Percentiles rank a stretch among this genome's conserved stretches.
Evolutionary conservation across 2,888 invertebrate species (phyloP).

Genomic region (Belgica antarctica): DNA sequence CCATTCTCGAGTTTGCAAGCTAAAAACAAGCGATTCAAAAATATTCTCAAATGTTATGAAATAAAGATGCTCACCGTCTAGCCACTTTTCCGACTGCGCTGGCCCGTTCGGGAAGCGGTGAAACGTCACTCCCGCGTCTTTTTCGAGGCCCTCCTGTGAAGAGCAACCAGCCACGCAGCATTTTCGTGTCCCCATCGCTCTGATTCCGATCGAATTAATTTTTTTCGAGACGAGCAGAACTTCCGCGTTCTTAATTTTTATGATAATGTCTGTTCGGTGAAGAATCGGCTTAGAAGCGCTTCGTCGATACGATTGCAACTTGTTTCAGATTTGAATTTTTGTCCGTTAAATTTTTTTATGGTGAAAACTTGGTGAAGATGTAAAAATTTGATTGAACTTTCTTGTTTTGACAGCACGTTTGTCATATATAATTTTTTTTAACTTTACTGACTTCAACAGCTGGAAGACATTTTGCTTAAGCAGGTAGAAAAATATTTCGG

Average conservation of each 20-base stretch:
- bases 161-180: constrained; percentile 65
- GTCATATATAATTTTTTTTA: too few species aligned
- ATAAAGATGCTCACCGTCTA: constrained; percentile 53
- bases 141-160: constrained; percentile 61
- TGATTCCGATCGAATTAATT: not conserved
- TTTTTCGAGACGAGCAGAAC: not conserved
- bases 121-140: constrained; percentile 70
- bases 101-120: constrained; percentile 71
- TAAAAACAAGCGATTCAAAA: not conserved
- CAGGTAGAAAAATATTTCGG: too few species aligned
- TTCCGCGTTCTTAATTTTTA: not conserved
- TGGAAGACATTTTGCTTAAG: too few species aligned
- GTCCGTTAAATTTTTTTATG: too few species aligned
- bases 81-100: constrained; percentile 63
- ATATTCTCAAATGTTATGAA: not conserved
- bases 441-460: too few species aligned
- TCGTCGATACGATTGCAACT: too few species aligned
- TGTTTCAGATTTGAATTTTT: too few species aligned
- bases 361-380: too few species aligned
- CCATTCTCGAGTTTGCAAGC: not conserved
- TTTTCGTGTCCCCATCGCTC: constrained; percentile 60
- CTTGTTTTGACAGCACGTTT: too few species aligned
- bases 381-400: too few species aligned
- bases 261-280: too few species aligned
- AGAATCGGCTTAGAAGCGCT: too few species aligned